Evolutionary conservation across 2,797 vertebrate species (phyloP).

Genomic region (Pangasius macronema): DNA sequence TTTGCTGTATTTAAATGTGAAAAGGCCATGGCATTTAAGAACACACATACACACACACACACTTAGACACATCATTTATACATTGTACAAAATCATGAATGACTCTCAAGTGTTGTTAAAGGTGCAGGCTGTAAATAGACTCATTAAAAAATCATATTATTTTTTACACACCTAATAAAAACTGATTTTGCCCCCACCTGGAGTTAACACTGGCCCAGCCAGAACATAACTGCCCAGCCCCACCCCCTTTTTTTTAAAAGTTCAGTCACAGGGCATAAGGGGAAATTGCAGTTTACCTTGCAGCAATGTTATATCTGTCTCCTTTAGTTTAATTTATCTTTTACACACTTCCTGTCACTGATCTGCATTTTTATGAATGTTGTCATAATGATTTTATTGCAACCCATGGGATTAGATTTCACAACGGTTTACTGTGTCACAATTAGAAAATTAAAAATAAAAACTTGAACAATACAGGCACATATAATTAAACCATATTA

Average conservation of each 20-base stretch:
- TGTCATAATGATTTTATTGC: neutral
- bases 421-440: neutral
- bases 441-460: neutral
- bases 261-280: neutral
- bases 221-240: neutral
- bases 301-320: neutral
- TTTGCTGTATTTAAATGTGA: neutral
- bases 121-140: neutral
- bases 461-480: neutral
- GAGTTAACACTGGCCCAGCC: no score
- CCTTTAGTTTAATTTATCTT: neutral
- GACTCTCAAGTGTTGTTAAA: neutral
- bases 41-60: no score
- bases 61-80: no score
- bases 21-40: neutral
- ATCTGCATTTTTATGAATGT: neutral
- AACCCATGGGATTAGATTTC: neutral
- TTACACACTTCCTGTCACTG: neutral
- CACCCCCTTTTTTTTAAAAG: neutral
- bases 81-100: neutral
- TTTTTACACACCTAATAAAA: neutral
- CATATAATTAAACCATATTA: neutral
- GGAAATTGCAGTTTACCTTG: neutral
- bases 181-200: no score
- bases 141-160: neutral